These are phyloP conservation scores for Philopotamus ludificatus DNA, from an alignment of 1,140 invertebrate genomes.

Conservation along the genomic window DNA sequence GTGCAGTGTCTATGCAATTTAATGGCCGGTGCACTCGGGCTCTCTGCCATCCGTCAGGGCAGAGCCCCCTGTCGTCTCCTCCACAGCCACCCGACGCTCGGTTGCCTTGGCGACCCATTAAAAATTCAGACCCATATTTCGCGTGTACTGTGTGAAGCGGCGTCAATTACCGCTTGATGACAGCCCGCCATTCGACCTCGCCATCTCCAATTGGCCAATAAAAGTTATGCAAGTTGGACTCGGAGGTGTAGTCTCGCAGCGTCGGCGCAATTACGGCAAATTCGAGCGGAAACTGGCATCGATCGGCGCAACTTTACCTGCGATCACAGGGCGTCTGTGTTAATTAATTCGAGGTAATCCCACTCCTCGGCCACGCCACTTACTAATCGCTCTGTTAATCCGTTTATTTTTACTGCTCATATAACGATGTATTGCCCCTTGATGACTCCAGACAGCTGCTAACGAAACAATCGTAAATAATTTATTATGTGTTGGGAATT, in stretches of 20 bases:
- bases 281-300: no score
- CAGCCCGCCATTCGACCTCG: no score
- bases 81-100: background rate
- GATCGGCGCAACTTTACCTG: no score
- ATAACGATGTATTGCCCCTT: no score
- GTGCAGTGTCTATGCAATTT: conserved; percentile 18
- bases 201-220: background rate
- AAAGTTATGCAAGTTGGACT: background rate
- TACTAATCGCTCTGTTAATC: no score
- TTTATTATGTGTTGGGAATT: no score
- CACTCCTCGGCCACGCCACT: no score
- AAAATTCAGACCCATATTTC: conserved; percentile 14
- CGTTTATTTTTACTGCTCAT: no score
- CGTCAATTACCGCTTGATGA: background rate
- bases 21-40: conserved; percentile 2
- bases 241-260: background rate
- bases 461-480: no score
- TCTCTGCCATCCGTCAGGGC: conserved; percentile 19
- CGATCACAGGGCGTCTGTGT: no score
- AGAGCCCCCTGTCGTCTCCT: background rate
- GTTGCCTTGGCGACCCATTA: background rate
- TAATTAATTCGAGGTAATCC: no score
- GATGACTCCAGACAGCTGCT: no score
- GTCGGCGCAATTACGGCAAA: background rate
- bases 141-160: background rate